These are phyloP conservation scores for Chionis minor DNA, from an alignment of 2,113 vertebrate species.

Conservation along the genomic window DNA sequence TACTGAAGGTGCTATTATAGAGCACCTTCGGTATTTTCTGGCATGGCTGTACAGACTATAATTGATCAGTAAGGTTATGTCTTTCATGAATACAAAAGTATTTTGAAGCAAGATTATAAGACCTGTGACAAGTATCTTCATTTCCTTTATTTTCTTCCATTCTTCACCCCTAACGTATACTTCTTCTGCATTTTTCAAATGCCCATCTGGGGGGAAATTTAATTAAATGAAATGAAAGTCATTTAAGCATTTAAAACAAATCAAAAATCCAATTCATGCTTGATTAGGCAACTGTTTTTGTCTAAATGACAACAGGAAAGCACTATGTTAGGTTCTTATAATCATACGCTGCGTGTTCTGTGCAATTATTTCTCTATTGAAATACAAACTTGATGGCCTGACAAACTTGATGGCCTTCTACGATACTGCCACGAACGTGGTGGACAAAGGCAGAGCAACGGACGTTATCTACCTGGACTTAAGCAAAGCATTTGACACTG, in stretches of 20 bases:
- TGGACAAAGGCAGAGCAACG: too few species aligned
- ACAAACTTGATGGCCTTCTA: too few species aligned
- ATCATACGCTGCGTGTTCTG: background rate
- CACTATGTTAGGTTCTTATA: background rate
- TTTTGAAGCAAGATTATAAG: background rate
- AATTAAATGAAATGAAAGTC: background rate
- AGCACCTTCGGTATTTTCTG: background rate
- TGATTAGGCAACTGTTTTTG: background rate
- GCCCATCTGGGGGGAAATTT: background rate
- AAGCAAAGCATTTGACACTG: too few species aligned
- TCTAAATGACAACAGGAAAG: background rate
- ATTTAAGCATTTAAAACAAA: background rate
- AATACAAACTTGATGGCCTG: too few species aligned
- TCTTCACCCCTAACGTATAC: background rate
- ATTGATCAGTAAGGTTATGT: background rate
- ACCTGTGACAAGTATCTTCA: background rate
- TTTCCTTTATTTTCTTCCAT: background rate
- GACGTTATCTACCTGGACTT: too few species aligned
- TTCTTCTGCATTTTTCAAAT: background rate
- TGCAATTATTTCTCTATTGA: background rate
- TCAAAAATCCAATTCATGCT: background rate
- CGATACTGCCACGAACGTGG: too few species aligned
- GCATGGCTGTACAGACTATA: background rate
- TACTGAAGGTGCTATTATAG: background rate
- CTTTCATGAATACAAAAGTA: background rate